These are phyloP conservation scores for Tokudaia muenninki DNA, from an alignment of 2,797 vertebrate genomes.

Conservation along the genomic window DNA sequence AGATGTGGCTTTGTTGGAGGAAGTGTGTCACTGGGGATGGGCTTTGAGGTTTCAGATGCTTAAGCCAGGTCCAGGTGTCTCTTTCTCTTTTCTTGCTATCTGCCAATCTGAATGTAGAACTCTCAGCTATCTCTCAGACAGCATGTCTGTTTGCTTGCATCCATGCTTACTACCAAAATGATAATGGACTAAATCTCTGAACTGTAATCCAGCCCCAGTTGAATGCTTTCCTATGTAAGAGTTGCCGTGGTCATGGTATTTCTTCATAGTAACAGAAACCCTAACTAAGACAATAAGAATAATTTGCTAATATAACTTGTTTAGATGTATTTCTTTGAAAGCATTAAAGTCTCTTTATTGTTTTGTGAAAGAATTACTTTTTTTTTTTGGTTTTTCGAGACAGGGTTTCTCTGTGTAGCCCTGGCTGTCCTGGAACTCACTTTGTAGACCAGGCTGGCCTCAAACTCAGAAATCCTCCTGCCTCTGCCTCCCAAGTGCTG, in stretches of 20 bases:
- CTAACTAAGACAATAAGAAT: background rate
- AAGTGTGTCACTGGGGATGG: background rate
- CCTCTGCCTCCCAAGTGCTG: no score
- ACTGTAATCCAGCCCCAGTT: background rate
- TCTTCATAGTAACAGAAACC: background rate
- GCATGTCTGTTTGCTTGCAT: background rate
- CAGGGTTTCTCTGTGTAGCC: no score
- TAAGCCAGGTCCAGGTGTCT: background rate
- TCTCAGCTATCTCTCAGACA: background rate
- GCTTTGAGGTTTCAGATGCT: background rate
- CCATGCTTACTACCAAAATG: background rate
- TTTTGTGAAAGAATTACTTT: constrained; percentile 74
- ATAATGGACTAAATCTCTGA: background rate
- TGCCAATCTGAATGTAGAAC: background rate
- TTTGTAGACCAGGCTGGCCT: no score
- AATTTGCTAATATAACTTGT: constrained; percentile 47
- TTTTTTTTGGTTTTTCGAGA: no score
- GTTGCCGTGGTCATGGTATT: background rate
- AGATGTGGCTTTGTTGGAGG: background rate
- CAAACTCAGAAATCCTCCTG: no score
- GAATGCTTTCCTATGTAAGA: background rate
- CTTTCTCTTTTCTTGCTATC: background rate
- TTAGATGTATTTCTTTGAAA: constrained; percentile 64
- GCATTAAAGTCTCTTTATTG: constrained; percentile 60
- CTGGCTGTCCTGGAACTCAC: no score